Conservation (phyloP, 1,140 invertebrate genomes). For the Ladona fulva region DNA sequence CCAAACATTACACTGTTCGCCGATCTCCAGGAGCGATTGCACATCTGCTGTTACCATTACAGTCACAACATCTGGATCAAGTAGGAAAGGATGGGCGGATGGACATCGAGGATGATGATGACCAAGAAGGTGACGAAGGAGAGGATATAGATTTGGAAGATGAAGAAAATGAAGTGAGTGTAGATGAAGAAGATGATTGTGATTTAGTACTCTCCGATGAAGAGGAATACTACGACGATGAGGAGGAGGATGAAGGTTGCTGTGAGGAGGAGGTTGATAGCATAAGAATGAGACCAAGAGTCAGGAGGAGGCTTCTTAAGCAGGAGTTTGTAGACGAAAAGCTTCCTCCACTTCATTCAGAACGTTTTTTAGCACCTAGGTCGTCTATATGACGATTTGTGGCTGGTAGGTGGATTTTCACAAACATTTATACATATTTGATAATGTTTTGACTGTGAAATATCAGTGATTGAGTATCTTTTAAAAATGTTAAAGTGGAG, state of each 20-base stretch:
- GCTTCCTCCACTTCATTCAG: background rate
- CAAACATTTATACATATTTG: background rate
- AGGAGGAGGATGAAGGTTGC: background rate
- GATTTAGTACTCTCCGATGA: background rate
- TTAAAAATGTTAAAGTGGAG: background rate
- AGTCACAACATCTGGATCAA: background rate
- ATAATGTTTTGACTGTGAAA: background rate
- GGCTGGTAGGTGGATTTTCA: background rate
- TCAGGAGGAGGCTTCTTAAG: background rate
- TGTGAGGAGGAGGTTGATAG: background rate
- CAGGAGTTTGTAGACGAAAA: background rate
- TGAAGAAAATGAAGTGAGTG: background rate
- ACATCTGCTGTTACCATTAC: background rate
- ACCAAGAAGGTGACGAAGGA: background rate
- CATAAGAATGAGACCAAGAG: background rate
- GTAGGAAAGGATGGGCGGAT: background rate
- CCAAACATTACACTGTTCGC: background rate
- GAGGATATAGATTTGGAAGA: background rate
- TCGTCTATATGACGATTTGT: background rate
- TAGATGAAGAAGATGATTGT: background rate
- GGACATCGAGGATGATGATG: background rate
- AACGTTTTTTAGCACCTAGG: background rate
- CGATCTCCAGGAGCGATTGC: background rate
- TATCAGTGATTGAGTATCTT: background rate
- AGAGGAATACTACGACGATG: background rate